Base-by-base conservation (phyloP, 1,140 invertebrate species). In the Zaprionus tsacasi region DNA sequence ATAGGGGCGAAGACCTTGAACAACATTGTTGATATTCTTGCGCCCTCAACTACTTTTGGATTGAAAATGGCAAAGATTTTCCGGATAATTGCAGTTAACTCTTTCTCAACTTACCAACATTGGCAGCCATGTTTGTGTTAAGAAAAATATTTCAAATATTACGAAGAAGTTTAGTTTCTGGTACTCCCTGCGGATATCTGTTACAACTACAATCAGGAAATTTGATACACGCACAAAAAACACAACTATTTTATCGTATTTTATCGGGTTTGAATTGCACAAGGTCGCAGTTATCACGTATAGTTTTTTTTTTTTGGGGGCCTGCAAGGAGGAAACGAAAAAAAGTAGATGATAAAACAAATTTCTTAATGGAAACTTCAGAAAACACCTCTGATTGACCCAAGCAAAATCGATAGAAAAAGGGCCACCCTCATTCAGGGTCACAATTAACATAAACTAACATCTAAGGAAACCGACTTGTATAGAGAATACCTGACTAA, bases 41-140 rank as follows among this genome's bases (percentile, higher is more conserved):
- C 21, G 21, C 21, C 21, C 21, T n/a, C n/a, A n/a, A n/a, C n/a
- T n/a, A n/a, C n/a, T n/a, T n/a, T n/a, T n/a, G n/a, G n/a, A n/a
- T n/a, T 21, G 21, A 1, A 30, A 30, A 2, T 30, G 27, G 27
- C 3, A 30, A 30, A 1, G 27, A 30, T 30, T 5, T 30, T 3
- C 27, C 27, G 4, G 21, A 21, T 21, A 63, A 63, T 61, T 10
- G 27, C n/a, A 21, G 48, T 63, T 36, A 63, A 38, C 17, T 68
- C 33, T 43, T 35, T 11, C 45, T 70, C 57, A 73, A 72, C 69
- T 68, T 68, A 73, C 64, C 63, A 43, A 63, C 25, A 27, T 68
- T 64, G 54, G 54, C 54, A 17, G 27, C 17, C 45, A 50, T 50
- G 27, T 30, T 30, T 30, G 27, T 6, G 3, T 1, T 5, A 21